Percentiles rank a stretch among this genome's conserved stretches.
phyloP scores from a whole-genome alignment of 2,797 vertebrate genomes.

The Anniella stebbinsi region DNA sequence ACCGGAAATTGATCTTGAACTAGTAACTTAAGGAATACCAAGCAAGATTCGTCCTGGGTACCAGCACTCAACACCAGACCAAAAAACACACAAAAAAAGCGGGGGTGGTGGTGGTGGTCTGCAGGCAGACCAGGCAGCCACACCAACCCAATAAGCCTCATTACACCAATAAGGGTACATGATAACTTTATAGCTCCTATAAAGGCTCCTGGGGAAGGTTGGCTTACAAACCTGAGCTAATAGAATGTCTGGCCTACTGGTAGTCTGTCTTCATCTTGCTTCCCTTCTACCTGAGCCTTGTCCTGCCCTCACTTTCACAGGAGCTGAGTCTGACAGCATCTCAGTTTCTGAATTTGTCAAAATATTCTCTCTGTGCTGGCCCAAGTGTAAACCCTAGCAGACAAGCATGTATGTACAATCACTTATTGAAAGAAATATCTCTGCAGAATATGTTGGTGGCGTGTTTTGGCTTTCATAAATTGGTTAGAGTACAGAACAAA shows the following conservation, averaged over 20 bases:
- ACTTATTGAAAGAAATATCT: slow-evolving; percentile 20
- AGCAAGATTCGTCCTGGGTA: neutral
- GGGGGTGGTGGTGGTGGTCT: too few species aligned
- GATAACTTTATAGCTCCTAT: neutral
- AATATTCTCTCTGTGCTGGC: slow-evolving; percentile 19
- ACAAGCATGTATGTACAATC: neutral
- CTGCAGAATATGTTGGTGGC: slow-evolving; percentile 38
- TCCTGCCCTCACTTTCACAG: neutral
- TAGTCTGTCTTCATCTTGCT: neutral
- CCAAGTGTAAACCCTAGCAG: neutral
- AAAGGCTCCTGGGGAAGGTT: neutral
- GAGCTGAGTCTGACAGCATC: neutral
- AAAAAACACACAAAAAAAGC: too few species aligned
- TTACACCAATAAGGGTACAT: neutral
- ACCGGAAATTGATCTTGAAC: neutral
- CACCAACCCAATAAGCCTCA: neutral
- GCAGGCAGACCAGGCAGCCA: neutral
- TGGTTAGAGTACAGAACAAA: slow-evolving; percentile 43
- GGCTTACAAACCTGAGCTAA: neutral
- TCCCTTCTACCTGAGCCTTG: neutral
- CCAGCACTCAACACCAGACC: neutral
- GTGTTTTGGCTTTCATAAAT: slow-evolving; percentile 35
- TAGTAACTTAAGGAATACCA: neutral
- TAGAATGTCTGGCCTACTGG: neutral
- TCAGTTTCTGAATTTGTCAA: slow-evolving; percentile 15